Evolutionary conservation across 2,797 vertebrate genomes (phyloP).

Genomic region (Todus mexicanus): DNA sequence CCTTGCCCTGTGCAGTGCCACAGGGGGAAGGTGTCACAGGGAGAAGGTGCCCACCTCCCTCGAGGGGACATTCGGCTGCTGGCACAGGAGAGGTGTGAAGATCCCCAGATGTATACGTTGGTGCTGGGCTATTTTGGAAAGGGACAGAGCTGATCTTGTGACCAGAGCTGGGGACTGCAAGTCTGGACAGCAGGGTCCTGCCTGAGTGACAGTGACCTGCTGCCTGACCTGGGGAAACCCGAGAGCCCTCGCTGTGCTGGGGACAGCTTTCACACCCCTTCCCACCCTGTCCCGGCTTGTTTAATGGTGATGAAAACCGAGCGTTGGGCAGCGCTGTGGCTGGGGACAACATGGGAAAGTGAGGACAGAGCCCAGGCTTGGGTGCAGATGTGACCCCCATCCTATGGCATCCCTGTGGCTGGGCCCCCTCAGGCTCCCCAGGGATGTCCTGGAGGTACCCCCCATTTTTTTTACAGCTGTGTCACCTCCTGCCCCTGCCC

Average conservation of each 20-base stretch:
- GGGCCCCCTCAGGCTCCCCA: accelerated
- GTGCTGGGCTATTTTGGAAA: conserved; percentile 51
- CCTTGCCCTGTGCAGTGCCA: accelerated
- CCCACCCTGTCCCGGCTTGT: not conserved
- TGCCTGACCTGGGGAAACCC: conserved; percentile 42
- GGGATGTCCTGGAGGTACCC: not conserved
- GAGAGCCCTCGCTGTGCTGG: not conserved
- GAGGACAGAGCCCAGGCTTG: not conserved
- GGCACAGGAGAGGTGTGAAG: conserved; percentile 11
- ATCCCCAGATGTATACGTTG: not conserved
- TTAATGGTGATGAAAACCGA: not conserved
- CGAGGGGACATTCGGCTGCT: not conserved
- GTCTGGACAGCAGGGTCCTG: conserved; percentile 37
- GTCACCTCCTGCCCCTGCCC: accelerated
- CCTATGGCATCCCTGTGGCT: not conserved
- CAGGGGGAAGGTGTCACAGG: not conserved
- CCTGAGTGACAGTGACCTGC: conserved; percentile 26
- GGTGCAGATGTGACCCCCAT: not conserved
- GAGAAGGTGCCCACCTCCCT: not conserved
- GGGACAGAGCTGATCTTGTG: conserved; percentile 21
- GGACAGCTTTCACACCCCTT: not conserved
- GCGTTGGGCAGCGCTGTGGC: not conserved
- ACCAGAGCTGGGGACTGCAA: conserved; percentile 26
- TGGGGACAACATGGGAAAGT: accelerated
- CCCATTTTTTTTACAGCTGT: not conserved